A percentile compares a stretch with the other conserved stretches of the same genome.
Evolutionary conservation across 2,888 invertebrate genomes (phyloP).

Genomic region (Meandrusa payeni): DNA sequence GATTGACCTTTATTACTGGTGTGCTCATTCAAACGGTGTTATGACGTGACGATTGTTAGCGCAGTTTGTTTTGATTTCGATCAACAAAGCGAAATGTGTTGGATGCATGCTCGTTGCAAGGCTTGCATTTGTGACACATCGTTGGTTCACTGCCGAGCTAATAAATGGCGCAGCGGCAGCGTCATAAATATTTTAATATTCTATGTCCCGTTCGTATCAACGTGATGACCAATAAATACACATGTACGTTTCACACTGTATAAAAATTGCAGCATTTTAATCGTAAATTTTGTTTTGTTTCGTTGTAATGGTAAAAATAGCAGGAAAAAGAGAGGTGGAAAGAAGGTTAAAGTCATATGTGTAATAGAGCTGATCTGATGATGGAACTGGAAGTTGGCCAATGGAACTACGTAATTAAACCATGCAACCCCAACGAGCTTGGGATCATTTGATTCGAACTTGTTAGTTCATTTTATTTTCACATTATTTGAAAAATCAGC

Average conservation of each 20-base stretch:
- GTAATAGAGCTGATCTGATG: too few relatives aligned
- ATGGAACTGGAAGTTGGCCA: too few relatives aligned
- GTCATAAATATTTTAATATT: constrained; percentile 30
- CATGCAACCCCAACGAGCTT: too few relatives aligned
- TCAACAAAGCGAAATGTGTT: constrained; percentile 55
- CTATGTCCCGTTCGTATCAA: constrained; percentile 22
- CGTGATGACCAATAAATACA: constrained; percentile 24
- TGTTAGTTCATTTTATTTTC: too few relatives aligned
- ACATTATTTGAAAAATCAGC: too few relatives aligned
- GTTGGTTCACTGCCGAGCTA: constrained; percentile 40
- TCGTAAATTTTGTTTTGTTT: too few relatives aligned
- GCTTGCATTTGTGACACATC: constrained; percentile 56
- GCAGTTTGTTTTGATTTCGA: constrained; percentile 62
- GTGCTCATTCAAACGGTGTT: constrained; percentile 25
- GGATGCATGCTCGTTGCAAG: constrained; percentile 45
- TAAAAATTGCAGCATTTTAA: too few relatives aligned
- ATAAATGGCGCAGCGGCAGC: constrained; percentile 36
- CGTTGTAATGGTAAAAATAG: too few relatives aligned
- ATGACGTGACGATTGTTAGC: constrained; percentile 41
- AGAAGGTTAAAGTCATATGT: too few relatives aligned
- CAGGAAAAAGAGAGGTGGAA: too few relatives aligned
- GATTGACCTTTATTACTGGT: constrained; percentile 15
- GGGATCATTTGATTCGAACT: too few relatives aligned
- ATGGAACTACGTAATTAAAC: too few relatives aligned
- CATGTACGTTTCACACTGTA: constrained; percentile 9